These are phyloP conservation scores for Paralichthys olivaceus DNA, from an alignment of 2,113 vertebrate genomes.

Conservation along the genomic window DNA sequence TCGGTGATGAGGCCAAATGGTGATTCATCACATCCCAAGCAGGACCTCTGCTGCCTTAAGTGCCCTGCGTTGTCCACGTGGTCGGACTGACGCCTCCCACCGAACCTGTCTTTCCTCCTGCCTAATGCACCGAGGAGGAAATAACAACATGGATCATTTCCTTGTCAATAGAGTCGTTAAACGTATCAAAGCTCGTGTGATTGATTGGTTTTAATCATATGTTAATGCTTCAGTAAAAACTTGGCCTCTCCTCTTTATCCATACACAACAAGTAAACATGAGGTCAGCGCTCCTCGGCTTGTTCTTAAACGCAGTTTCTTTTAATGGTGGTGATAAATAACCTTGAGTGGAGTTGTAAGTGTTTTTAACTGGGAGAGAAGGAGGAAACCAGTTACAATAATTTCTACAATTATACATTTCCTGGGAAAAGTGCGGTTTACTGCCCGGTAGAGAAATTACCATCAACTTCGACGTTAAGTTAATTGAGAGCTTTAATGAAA, in stretches of 20 bases:
- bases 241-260: not conserved
- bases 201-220: conserved; percentile 45
- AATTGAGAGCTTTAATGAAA: not conserved
- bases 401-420: not conserved
- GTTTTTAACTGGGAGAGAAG: not conserved
- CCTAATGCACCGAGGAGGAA: conserved; percentile 58
- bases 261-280: conserved; percentile 39
- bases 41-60: conserved; percentile 44
- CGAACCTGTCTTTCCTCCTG: conserved; percentile 22
- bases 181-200: conserved; percentile 35
- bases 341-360: not conserved
- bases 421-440: not conserved
- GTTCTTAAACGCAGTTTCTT: conserved; percentile 16
- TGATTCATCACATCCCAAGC: conserved; percentile 55
- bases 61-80: conserved; percentile 25
- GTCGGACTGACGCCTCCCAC: conserved; percentile 13
- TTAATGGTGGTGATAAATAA: conserved; percentile 27
- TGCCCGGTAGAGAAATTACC: not conserved
- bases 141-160: conserved; percentile 43
- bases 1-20: conserved; percentile 31
- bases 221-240: conserved; percentile 41
- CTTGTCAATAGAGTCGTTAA: conserved; percentile 59
- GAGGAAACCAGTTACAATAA: not conserved
- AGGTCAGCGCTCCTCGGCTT: conserved; percentile 31
- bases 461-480: not conserved